Evolutionary conservation across 2,113 vertebrate species (phyloP).

Genomic region (Callorhinus ursinus): DNA sequence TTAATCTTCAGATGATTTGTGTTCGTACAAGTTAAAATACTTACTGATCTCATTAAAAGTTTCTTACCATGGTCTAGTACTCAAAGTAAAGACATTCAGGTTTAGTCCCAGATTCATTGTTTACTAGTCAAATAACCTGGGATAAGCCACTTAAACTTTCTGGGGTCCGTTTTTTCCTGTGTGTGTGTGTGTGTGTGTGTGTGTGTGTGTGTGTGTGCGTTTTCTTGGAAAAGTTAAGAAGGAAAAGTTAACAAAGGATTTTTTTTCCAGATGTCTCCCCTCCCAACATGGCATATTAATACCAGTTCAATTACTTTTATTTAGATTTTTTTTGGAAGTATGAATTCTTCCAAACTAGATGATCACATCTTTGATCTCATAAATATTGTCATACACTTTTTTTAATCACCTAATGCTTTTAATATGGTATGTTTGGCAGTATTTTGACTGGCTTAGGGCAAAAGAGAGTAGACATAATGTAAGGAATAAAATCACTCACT

Average conservation of each 20-base stretch:
- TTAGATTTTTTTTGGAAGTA: neutral
- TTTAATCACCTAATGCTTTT: neutral
- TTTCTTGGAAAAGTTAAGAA: slow-evolving; percentile 34
- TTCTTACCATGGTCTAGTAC: neutral
- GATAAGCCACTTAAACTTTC: neutral
- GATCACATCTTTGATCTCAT: neutral
- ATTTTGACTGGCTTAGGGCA: neutral
- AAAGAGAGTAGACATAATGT: neutral
- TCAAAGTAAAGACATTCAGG: neutral
- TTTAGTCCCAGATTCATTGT: neutral
- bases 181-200: neutral
- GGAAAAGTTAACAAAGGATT: neutral
- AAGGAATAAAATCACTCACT: neutral
- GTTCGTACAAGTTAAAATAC: neutral
- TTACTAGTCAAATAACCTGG: neutral
- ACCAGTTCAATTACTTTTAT: neutral
- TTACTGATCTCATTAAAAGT: neutral
- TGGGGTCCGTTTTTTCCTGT: neutral
- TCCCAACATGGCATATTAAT: neutral
- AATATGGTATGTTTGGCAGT: neutral
- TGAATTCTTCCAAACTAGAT: neutral
- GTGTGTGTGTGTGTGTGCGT: neutral
- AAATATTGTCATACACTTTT: neutral
- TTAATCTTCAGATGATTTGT: slow-evolving; percentile 47
- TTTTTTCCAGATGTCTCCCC: neutral